Conservation (phyloP, 2,113 vertebrate genomes). For the Malurus elegans region DNA sequence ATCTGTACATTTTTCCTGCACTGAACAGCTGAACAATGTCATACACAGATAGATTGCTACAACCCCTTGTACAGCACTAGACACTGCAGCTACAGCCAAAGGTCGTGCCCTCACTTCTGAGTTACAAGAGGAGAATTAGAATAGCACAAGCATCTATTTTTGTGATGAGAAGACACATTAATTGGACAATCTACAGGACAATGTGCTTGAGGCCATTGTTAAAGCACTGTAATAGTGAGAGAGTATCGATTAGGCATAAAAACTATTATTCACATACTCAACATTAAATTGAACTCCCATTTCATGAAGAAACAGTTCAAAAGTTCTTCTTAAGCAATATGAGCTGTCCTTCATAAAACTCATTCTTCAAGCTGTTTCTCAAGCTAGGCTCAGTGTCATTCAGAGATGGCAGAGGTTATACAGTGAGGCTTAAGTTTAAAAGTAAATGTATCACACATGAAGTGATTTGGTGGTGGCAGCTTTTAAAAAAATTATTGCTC, state of each 20-base stretch:
- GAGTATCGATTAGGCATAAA: neutral
- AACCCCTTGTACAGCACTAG: neutral
- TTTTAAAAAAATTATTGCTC: neutral
- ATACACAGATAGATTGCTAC: neutral
- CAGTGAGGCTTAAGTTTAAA: neutral
- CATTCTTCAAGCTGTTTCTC: neutral
- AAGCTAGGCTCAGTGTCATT: neutral
- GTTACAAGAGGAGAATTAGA: neutral
- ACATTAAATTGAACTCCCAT: neutral
- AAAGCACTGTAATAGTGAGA: neutral
- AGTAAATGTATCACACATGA: neutral
- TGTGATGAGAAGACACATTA: neutral
- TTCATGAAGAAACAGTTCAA: neutral
- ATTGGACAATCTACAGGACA: neutral
- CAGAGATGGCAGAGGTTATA: neutral
- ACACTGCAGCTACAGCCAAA: neutral
- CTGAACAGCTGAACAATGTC: neutral
- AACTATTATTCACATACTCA: neutral
- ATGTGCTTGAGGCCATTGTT: neutral
- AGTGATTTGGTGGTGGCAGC: neutral
- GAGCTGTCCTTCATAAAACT: neutral
- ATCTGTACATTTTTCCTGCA: fast-evolving
- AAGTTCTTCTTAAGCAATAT: neutral
- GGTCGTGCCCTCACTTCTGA: neutral
- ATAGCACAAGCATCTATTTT: neutral